A percentile compares a stretch with the other conserved stretches of the same genome.
phyloP scores from a whole-genome alignment of 2,888 invertebrate species.

The Hyppa rectilinea region DNA sequence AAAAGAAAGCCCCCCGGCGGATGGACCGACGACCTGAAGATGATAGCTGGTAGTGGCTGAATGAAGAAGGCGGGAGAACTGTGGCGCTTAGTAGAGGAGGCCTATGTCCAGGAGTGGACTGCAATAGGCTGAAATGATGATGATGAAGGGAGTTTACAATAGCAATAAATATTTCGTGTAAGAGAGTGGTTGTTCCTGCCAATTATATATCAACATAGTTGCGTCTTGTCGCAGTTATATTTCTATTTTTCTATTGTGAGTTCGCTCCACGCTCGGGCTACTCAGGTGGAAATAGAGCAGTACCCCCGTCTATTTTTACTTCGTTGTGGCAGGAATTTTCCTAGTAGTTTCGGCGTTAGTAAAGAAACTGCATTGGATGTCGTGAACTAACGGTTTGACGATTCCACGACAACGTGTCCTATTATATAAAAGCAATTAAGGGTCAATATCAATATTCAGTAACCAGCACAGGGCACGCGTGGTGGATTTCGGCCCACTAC shows the following conservation, averaged over 20 bases:
- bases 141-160: too few species aligned
- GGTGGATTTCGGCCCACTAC: too few species aligned
- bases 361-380: background rate
- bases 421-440: background rate
- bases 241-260: conserved; percentile 46
- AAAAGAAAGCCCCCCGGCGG: too few species aligned
- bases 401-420: background rate
- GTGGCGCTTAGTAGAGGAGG: too few species aligned
- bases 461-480: too few species aligned
- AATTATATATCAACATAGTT: conserved; percentile 24
- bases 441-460: too few species aligned
- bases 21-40: too few species aligned
- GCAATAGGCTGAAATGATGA: too few species aligned
- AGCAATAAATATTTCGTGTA: conserved; percentile 6
- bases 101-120: too few species aligned
- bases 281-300: conserved; percentile 34
- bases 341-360: background rate
- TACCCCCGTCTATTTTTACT: conserved; percentile 16
- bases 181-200: background rate
- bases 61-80: too few species aligned
- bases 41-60: too few species aligned
- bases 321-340: background rate
- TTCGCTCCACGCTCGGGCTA: conserved; percentile 37
- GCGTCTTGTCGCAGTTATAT: conserved; percentile 20
- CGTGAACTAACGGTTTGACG: background rate